Evolutionary conservation across 2,888 invertebrate species (phyloP).

Genomic region (Ophion costatus): DNA sequence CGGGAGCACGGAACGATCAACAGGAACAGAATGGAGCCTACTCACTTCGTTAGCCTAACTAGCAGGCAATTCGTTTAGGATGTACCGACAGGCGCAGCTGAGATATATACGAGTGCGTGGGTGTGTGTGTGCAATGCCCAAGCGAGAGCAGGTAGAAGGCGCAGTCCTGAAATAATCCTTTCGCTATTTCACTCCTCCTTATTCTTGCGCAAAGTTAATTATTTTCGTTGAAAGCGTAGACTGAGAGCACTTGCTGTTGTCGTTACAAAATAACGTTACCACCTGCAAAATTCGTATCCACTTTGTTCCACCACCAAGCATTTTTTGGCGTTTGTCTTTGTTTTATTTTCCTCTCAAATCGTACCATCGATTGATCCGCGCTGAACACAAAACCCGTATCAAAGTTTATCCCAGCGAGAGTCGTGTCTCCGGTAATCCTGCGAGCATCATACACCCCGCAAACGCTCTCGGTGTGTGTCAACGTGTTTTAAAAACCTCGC

Average conservation of each 20-base stretch:
- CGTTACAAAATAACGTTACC: not conserved
- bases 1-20: conserved; percentile 56
- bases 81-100: conserved; percentile 37
- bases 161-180: conserved; percentile 55
- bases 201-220: conserved; percentile 43
- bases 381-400: conserved; percentile 16
- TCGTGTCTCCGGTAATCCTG: conserved; percentile 40
- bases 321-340: too few species aligned
- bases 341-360: not conserved
- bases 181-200: conserved; percentile 23
- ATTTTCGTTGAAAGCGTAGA: conserved; percentile 47
- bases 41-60: conserved; percentile 61
- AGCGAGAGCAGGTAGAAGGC: conserved; percentile 36
- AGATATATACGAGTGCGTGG: conserved; percentile 4
- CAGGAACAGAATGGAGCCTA: conserved; percentile 51
- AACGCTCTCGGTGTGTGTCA: conserved; percentile 50
- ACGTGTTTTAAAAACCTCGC: conserved; percentile 50
- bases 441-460: conserved; percentile 41
- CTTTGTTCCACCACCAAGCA: not conserved
- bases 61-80: conserved; percentile 62
- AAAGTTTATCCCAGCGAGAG: conserved; percentile 20
- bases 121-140: conserved; percentile 34
- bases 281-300: not conserved
- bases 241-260: not conserved
- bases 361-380: not conserved